Evolutionary conservation across 2,888 invertebrate genomes (phyloP), one percentile per base, ranked within the genome.

Genomic region (Abrostola tripartita): DNA sequence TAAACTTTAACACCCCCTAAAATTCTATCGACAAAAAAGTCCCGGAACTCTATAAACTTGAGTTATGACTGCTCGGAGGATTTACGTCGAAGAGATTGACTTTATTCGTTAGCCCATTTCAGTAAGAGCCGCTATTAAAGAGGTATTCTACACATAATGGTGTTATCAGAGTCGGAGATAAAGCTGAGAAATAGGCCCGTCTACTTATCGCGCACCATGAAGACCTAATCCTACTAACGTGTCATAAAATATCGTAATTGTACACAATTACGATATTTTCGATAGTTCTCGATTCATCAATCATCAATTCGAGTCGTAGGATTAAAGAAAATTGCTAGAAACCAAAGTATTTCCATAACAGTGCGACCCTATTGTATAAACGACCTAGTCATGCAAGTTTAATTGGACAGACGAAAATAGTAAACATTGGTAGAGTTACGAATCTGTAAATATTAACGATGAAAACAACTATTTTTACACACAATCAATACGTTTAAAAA

Each of bases 21-120:
- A 85, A 82, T 80, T 79, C 74, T 78, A 78, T 81, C 75, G 74
- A 47, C 72, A 71, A 84, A 83, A 81, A 84, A 84, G 76, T 88
- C 86, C 86, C 83, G 76, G 85, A 91, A 90, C 90, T 91, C 91
- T 87, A 92, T 92, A 90, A 92, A 91, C 84, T 88, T 92, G 90
- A 93, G 86, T 91, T 92, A 92, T 89, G 87, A 88, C 86, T 86
- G 84, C 85, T 87, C 79, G 79, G 80, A 87, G 91, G 91, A 92
- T 92, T 92, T 91, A 92, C 88, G 89, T 85, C 82, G 80, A 81
- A 84, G 85, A 90, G 88, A 92, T 91, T 90, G 91, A 92, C 91
- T 92, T 91, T 88, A 89, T 91, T 90, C 90, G 88, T 89, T 88
- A 90, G 89, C 86, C 88, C 86, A 87, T 91, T 83, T 79, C 84